These are phyloP conservation scores for Jacana jacana DNA, from an alignment of 2,113 vertebrate genomes.

Conservation along the genomic window DNA sequence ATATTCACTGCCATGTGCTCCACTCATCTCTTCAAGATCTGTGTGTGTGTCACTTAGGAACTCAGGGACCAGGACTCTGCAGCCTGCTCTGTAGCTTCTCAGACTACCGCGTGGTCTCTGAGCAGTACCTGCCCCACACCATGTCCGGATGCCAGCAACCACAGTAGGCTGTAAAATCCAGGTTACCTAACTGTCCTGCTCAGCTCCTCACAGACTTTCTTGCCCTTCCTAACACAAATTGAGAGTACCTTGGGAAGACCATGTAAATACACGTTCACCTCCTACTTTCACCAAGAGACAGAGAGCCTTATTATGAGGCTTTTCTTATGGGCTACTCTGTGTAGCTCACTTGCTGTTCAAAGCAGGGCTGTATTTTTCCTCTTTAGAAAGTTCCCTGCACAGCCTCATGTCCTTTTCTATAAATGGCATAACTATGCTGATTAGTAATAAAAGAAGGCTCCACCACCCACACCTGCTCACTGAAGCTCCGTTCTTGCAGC, in stretches of 20 bases:
- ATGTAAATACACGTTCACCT: not conserved
- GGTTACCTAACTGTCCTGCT: not conserved
- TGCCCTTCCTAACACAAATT: not conserved
- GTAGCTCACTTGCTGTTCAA: not conserved
- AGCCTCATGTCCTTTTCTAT: conserved; percentile 56
- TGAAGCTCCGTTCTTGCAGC: not conserved
- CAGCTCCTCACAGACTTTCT: not conserved
- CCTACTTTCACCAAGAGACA: not conserved
- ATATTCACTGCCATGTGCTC: not conserved
- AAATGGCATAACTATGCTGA: conserved; percentile 57
- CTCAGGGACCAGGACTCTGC: not conserved
- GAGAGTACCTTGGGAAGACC: not conserved
- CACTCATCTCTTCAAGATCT: not conserved
- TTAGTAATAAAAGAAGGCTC: conserved; percentile 66
- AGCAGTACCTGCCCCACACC: not conserved
- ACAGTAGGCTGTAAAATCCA: not conserved
- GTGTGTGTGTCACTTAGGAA: not conserved
- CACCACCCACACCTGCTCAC: conserved; percentile 58
- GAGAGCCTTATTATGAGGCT: not conserved
- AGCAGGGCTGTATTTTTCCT: not conserved
- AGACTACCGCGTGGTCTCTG: rapidly evolving
- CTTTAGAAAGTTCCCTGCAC: conserved; percentile 3
- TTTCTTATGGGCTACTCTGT: not conserved
- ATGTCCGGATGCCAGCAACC: not conserved
- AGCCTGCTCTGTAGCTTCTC: not conserved